Evolutionary conservation across 53 echinoderm and acorn worm genomes (phyloP).

Genomic region (Actinopyga echinites): DNA sequence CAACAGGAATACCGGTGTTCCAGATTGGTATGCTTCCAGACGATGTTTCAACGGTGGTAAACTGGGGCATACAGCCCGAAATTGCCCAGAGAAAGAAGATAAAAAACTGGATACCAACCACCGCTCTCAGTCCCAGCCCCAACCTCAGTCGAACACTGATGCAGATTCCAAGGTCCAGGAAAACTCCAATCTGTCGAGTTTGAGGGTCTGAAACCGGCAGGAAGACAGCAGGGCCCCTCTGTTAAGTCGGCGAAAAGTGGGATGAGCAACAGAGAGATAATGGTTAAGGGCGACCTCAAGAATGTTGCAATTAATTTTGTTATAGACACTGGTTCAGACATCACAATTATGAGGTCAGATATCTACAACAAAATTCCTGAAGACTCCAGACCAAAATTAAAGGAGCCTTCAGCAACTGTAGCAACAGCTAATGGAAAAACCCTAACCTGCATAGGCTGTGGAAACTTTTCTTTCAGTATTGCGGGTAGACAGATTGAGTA

Average conservation of each 20-base stretch:
- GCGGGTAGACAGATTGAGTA: neutral
- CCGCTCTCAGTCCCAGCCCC: neutral
- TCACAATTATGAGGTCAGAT: neutral
- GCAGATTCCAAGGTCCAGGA: neutral
- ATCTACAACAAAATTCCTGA: no score
- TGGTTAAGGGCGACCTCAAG: no score
- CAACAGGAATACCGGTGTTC: neutral
- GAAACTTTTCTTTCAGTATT: no score
- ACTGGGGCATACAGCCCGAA: neutral
- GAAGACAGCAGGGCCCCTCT: neutral
- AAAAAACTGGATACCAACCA: neutral
- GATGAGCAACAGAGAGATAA: no score
- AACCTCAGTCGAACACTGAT: neutral
- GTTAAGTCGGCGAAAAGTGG: neutral
- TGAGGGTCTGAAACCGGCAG: neutral
- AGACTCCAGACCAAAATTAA: neutral
- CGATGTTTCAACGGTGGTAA: neutral
- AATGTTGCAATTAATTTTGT: no score
- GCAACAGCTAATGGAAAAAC: no score
- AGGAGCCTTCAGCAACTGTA: no score
- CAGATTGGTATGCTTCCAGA: neutral
- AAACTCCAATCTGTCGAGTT: slow-evolving; percentile 14
- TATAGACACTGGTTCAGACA: neutral
- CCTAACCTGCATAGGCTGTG: no score
- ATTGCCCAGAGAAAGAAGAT: neutral